Evolutionary conservation across 2,888 invertebrate species (phyloP).

Genomic region (Aleiodes alternator): DNA sequence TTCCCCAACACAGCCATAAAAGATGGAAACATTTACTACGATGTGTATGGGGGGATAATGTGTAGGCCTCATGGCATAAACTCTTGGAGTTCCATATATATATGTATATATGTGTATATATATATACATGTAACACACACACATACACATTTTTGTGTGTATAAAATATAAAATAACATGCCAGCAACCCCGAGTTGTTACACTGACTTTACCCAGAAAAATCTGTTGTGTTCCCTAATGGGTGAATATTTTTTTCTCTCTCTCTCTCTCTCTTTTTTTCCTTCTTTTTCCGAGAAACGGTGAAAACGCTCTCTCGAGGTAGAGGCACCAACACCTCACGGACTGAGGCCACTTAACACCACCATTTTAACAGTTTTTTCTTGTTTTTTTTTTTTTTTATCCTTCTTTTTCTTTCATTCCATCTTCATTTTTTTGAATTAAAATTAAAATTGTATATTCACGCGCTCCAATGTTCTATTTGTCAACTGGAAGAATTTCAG

Average conservation of each 20-base stretch:
- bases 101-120: too few relatives aligned
- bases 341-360: conserved; percentile 28
- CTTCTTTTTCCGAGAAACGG: conserved; percentile 40
- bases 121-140: too few relatives aligned
- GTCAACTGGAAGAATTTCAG: neutral
- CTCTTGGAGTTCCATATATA: too few relatives aligned
- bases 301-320: conserved; percentile 37
- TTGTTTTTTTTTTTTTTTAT: neutral
- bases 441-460: neutral
- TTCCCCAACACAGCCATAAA: too few relatives aligned
- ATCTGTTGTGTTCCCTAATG: conserved; percentile 53
- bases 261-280: too few relatives aligned
- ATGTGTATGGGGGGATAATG: too few relatives aligned
- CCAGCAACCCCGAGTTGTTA: too few relatives aligned
- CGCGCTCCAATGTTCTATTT: neutral
- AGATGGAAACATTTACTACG: too few relatives aligned
- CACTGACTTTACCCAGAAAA: conserved; percentile 49
- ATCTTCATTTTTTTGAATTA: conserved; percentile 7
- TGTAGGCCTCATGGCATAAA: too few relatives aligned
- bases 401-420: conserved; percentile 31
- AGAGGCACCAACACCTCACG: conserved; percentile 3
- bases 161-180: too few relatives aligned
- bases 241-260: conserved; percentile 29
- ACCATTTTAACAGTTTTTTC: conserved; percentile 11
- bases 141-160: too few relatives aligned